phyloP scores from a whole-genome alignment of 1,140 invertebrate species.

The Drosophila sp. region DNA sequence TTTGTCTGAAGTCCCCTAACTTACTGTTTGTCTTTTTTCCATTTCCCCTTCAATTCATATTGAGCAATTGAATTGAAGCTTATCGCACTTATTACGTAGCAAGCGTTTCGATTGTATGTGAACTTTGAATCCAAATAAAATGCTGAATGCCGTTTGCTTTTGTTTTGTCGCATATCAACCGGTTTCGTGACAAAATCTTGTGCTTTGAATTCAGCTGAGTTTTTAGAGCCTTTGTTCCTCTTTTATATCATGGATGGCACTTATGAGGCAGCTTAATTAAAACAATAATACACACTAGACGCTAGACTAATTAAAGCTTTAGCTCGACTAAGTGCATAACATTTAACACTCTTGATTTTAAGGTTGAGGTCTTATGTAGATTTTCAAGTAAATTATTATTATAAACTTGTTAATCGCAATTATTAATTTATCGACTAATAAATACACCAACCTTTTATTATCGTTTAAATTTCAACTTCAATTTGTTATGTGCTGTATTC shows the following conservation, averaged over 20 bases:
- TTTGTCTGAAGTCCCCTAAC: slow-evolving; percentile 6
- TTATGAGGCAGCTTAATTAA: slow-evolving; percentile 4
- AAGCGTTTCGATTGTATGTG: slow-evolving; percentile 10
- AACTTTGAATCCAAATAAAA: slow-evolving; percentile 36
- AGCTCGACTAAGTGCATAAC: background rate
- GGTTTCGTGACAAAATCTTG: slow-evolving; percentile 4
- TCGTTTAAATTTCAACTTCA: no score
- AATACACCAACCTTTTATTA: no score
- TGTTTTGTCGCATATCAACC: slow-evolving; percentile 7
- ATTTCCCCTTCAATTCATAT: no score
- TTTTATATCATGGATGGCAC: slow-evolving; percentile 2
- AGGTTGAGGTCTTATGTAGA: background rate
- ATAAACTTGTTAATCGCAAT: background rate
- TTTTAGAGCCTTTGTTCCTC: background rate
- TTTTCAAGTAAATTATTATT: background rate
- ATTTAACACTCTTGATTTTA: background rate
- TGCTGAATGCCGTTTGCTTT: slow-evolving; percentile 9
- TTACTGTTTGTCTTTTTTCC: slow-evolving; percentile 2
- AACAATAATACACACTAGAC: background rate
- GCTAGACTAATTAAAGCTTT: slow-evolving; percentile 2
- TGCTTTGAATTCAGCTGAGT: slow-evolving; percentile 6
- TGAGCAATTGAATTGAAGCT: slow-evolving; percentile 26
- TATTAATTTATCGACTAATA: no score
- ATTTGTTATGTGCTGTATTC: no score
- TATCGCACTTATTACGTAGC: slow-evolving; percentile 49